Percentiles rank a stretch among this genome's conserved stretches.
Evolutionary conservation across 2,888 invertebrate genomes (phyloP).

Genomic region (Belgica antarctica): DNA sequence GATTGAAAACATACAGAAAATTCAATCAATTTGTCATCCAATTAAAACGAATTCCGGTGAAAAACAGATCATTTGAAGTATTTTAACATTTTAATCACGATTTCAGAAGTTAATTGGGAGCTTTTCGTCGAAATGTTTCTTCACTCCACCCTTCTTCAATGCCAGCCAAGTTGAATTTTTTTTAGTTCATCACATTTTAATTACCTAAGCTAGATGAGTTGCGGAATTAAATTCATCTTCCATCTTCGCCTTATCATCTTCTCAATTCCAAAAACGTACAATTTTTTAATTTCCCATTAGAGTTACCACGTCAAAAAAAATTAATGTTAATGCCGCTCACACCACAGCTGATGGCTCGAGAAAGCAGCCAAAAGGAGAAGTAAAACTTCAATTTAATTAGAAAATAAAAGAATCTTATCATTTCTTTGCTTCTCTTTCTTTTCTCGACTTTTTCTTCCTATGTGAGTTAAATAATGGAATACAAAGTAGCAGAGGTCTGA

Average conservation of each 20-base stretch:
- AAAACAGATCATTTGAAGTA: no score
- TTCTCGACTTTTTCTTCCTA: constrained; percentile 9
- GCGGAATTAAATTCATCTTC: background rate
- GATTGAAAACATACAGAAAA: no score
- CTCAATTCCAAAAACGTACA: constrained; percentile 34
- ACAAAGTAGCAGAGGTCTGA: constrained; percentile 28
- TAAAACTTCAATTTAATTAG: constrained; percentile 38
- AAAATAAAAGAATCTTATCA: constrained; percentile 37
- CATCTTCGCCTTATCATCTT: background rate
- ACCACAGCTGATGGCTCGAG: background rate
- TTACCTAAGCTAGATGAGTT: constrained; percentile 19
- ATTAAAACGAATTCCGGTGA: no score
- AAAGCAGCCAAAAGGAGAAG: constrained; percentile 8
- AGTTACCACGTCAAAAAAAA: constrained; percentile 41
- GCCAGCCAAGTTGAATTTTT: no score
- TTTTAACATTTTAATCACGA: no score
- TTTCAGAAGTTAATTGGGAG: no score
- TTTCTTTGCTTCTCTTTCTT: background rate
- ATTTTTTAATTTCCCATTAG: constrained; percentile 44
- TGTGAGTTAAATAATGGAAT: constrained; percentile 40
- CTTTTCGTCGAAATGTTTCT: no score
- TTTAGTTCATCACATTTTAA: constrained; percentile 31
- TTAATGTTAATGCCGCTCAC: constrained; percentile 32
- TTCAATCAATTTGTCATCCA: no score
- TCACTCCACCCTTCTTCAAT: no score